Conservation (phyloP, 2,888 invertebrate genomes). For the Stictocephala bisonia region DNA sequence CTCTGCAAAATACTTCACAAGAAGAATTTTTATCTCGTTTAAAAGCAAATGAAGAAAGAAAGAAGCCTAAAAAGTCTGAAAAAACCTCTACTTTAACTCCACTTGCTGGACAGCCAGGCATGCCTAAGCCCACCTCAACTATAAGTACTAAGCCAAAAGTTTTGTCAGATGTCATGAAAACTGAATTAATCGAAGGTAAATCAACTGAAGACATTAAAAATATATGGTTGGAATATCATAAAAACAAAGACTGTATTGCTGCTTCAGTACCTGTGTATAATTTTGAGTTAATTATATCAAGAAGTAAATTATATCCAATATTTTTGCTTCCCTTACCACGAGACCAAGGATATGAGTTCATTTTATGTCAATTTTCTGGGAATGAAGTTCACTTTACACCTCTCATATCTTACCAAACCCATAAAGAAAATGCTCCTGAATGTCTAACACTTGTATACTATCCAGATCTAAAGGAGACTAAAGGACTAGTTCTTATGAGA, state of each 20-base stretch:
- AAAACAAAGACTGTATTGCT: slow-evolving; percentile 79
- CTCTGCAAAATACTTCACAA: slow-evolving; percentile 78
- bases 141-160: slow-evolving; percentile 52
- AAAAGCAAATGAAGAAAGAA: slow-evolving; percentile 66
- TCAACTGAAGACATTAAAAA: slow-evolving; percentile 75
- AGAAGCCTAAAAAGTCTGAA: slow-evolving; percentile 60
- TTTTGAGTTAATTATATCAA: slow-evolving; percentile 71
- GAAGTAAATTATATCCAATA: slow-evolving; percentile 72
- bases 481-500: slow-evolving; percentile 83
- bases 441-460: slow-evolving; percentile 85
- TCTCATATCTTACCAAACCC: slow-evolving; percentile 83
- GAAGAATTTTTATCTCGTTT: slow-evolving; percentile 77
- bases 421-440: slow-evolving; percentile 90
- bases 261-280: slow-evolving; percentile 75
- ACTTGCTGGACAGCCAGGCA: slow-evolving; percentile 17
- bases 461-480: slow-evolving; percentile 75
- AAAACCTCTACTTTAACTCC: slow-evolving; percentile 63
- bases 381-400: slow-evolving; percentile 87
- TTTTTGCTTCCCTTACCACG: slow-evolving; percentile 86
- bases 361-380: slow-evolving; percentile 79
- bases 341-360: slow-evolving; percentile 86
- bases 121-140: slow-evolving; percentile 39
- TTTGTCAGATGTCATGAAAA: slow-evolving; percentile 79
- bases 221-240: slow-evolving; percentile 87
- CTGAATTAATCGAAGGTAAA: slow-evolving; percentile 79